phyloP scores from a whole-genome alignment of 2,113 vertebrate species.

The Ptilorrhoa leucosticta region DNA sequence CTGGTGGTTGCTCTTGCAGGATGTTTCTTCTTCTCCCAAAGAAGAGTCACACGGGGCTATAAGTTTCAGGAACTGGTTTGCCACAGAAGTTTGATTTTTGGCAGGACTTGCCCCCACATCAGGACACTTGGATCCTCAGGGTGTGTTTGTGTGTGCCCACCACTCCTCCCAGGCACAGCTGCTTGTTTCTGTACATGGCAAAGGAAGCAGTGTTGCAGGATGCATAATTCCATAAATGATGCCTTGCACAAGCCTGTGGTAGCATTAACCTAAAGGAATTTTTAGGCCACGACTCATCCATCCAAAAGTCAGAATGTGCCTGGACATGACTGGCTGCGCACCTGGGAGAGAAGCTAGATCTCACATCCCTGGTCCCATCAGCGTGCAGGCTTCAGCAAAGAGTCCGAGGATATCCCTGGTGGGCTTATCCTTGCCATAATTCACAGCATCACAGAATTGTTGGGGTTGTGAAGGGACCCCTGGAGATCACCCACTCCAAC shows the following conservation, averaged over 20 bases:
- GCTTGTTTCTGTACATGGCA: neutral
- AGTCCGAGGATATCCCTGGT: fast-evolving
- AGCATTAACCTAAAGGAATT: neutral
- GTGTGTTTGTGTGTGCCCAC: too few species aligned
- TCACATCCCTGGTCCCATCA: neutral
- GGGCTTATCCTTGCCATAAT: neutral
- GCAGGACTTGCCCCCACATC: neutral
- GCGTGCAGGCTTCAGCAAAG: neutral
- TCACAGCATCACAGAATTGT: neutral
- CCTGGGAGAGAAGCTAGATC: neutral
- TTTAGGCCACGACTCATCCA: neutral
- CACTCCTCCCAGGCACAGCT: neutral
- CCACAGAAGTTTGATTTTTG: neutral
- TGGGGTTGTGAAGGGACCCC: neutral
- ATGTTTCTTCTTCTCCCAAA: neutral
- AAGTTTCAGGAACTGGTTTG: neutral
- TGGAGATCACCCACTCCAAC: neutral
- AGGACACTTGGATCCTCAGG: neutral
- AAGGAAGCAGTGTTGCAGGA: neutral
- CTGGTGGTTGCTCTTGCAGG: neutral
- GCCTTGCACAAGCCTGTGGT: neutral
- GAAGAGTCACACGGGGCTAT: fast-evolving
- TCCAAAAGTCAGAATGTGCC: neutral
- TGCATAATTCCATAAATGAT: neutral
- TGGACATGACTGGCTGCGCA: neutral